These are phyloP conservation scores for Onthophagus taurus DNA, from an alignment of 1,140 invertebrate genomes.

Conservation along the genomic window DNA sequence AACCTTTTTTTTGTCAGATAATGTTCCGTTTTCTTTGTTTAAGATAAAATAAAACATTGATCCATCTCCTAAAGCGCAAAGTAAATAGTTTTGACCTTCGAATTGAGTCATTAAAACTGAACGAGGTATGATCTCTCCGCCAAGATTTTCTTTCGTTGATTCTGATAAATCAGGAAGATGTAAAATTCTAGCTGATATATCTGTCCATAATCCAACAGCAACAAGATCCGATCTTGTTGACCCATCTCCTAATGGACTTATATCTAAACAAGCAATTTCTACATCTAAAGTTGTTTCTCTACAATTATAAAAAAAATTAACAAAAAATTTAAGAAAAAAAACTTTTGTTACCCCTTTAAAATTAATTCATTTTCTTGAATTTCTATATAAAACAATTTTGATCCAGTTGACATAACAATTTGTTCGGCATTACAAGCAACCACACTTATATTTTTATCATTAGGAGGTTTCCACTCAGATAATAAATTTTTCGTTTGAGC, in stretches of 20 bases:
- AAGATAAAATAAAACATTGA: constrained; percentile 94
- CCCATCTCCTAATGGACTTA: constrained; percentile 68
- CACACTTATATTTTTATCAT: constrained; percentile 73
- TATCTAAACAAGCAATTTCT: constrained; percentile 94
- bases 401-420: constrained; percentile 81
- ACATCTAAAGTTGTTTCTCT: constrained; percentile 67
- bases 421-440: constrained; percentile 78
- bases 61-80: constrained; percentile 93
- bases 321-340: constrained; percentile 8
- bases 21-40: constrained; percentile 56
- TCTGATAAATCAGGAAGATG: constrained; percentile 68
- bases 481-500: constrained; percentile 56
- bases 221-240: constrained; percentile 60
- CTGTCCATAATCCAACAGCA: constrained; percentile 94
- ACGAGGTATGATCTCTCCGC: constrained; percentile 91
- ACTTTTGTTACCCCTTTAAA: constrained; percentile 49
- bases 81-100: constrained; percentile 82
- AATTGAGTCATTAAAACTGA: constrained; percentile 92
- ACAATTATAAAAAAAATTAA: constrained; percentile 17
- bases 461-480: constrained; percentile 69
- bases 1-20: constrained; percentile 82
- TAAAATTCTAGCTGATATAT: constrained; percentile 85
- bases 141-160: constrained; percentile 75
- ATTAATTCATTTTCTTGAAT: constrained; percentile 59
- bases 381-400: constrained; percentile 81